phyloP scores from a whole-genome alignment of 1,140 invertebrate genomes.

The Gryon sp. region DNA sequence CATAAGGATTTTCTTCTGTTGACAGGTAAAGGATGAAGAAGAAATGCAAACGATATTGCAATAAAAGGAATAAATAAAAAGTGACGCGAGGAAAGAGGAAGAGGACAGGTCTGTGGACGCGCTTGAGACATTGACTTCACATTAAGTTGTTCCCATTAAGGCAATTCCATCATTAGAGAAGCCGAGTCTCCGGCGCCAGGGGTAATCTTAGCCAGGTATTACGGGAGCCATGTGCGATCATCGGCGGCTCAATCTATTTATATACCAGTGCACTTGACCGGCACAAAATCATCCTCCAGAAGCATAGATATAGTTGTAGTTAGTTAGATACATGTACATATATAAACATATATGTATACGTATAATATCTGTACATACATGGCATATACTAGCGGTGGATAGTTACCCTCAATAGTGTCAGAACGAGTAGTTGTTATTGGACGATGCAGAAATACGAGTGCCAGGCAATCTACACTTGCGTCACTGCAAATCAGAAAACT shows the following conservation, averaged over 20 bases:
- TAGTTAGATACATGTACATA: not conserved
- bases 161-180: conserved; percentile 64
- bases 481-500: conserved; percentile 14
- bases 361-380: too few relatives aligned
- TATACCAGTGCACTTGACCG: conserved; percentile 60
- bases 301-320: not conserved
- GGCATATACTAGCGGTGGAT: conserved; percentile 1
- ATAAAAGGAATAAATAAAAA: conserved; percentile 48
- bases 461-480: conserved; percentile 13
- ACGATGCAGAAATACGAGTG: conserved; percentile 18
- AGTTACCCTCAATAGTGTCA: conserved; percentile 31
- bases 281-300: conserved; percentile 22
- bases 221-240: conserved; percentile 63
- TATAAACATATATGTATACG: not conserved
- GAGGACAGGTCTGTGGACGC: conserved; percentile 54
- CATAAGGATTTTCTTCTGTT: conserved; percentile 24
- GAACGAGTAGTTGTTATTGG: conserved; percentile 2
- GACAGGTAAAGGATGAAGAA: conserved; percentile 21
- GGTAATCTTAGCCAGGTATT: conserved; percentile 67
- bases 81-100: conserved; percentile 60
- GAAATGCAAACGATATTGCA: conserved; percentile 30
- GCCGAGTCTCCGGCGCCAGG: conserved; percentile 64
- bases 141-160: conserved; percentile 67
- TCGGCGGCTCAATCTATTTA: conserved; percentile 66
- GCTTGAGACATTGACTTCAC: conserved; percentile 71